These are phyloP conservation scores for Hippocampus zosterae DNA, from an alignment of 2,113 vertebrate species.

Conservation along the genomic window DNA sequence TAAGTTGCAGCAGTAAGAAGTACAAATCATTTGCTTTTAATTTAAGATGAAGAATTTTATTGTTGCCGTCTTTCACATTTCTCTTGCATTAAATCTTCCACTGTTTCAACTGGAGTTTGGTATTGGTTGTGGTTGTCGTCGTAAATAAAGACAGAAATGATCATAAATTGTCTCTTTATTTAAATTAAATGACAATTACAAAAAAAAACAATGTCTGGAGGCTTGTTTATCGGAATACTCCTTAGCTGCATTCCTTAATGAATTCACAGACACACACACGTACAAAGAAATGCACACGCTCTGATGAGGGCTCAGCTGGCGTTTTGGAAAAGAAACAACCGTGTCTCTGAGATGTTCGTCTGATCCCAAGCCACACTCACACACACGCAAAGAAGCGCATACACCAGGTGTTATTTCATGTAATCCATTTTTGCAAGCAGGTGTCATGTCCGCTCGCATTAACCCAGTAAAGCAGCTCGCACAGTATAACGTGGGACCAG, in stretches of 20 bases:
- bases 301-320: slow-evolving; percentile 61
- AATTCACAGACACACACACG: slow-evolving; percentile 25
- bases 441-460: slow-evolving; percentile 65
- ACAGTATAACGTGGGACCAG: slow-evolving; percentile 27
- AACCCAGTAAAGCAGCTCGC: slow-evolving; percentile 47
- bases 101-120: slow-evolving; percentile 69
- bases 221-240: neutral
- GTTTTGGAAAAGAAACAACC: slow-evolving; percentile 58
- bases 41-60: slow-evolving; percentile 50
- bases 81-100: slow-evolving; percentile 63
- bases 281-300: too few relatives aligned
- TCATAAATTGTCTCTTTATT: slow-evolving; percentile 28
- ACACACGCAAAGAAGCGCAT: neutral
- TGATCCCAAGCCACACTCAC: neutral
- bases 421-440: slow-evolving; percentile 64
- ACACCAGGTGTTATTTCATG: slow-evolving; percentile 58
- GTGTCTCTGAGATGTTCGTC: slow-evolving; percentile 38
- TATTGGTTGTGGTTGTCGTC: slow-evolving; percentile 70
- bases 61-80: slow-evolving; percentile 45
- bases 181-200: neutral
- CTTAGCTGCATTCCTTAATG: slow-evolving; percentile 22
- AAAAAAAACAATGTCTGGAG: neutral
- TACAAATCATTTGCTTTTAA: slow-evolving; percentile 47
- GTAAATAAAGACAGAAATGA: slow-evolving; percentile 68
- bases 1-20: slow-evolving; percentile 56